A percentile compares a stretch with the other conserved stretches of the same genome.
These are phyloP conservation scores for Rhabditophanes sp. DNA, from an alignment of 2,888 invertebrate genomes.

Conservation along the genomic window DNA sequence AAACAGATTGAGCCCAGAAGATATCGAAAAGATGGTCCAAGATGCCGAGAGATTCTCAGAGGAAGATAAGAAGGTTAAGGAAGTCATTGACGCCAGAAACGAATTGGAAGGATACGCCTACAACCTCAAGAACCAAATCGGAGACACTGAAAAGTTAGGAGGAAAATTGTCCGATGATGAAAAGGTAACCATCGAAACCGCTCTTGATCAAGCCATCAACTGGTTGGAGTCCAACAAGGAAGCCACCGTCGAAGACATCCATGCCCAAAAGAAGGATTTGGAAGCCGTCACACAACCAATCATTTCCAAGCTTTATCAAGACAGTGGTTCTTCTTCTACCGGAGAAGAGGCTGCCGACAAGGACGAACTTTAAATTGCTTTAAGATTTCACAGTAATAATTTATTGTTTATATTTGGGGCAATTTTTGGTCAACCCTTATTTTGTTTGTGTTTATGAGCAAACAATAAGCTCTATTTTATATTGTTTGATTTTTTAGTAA, in stretches of 20 bases:
- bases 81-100: constrained; percentile 77
- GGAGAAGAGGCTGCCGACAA: constrained; percentile 35
- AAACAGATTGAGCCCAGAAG: constrained; percentile 85
- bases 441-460: no score
- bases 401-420: no score
- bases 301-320: constrained; percentile 80
- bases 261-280: constrained; percentile 78
- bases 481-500: no score
- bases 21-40: constrained; percentile 95
- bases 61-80: constrained; percentile 69
- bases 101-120: constrained; percentile 93
- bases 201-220: constrained; percentile 87
- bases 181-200: constrained; percentile 76
- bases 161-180: constrained; percentile 68
- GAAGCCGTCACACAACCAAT: constrained; percentile 91
- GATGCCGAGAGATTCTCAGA: constrained; percentile 97
- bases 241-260: constrained; percentile 49
- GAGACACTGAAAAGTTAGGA: constrained; percentile 89
- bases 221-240: constrained; percentile 81
- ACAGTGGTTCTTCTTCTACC: no score
- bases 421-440: no score
- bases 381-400: no score
- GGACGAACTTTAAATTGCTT: constrained; percentile 31
- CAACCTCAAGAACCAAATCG: constrained; percentile 74
- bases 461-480: no score